These are phyloP conservation scores for Cavia aperea DNA, from an alignment of 2,113 vertebrate species.

Conservation along the genomic window DNA sequence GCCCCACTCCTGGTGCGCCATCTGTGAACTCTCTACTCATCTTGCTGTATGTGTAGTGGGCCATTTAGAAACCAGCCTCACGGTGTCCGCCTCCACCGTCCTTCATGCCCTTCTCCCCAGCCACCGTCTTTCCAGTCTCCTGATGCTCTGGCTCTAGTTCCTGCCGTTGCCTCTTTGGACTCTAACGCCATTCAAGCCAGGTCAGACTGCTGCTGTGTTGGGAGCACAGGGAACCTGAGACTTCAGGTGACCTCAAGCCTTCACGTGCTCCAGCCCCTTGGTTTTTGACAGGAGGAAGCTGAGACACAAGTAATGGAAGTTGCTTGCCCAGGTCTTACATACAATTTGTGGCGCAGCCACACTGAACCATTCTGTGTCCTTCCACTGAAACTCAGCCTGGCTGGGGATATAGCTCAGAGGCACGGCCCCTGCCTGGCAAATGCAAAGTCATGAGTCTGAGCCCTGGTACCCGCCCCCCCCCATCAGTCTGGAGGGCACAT, in stretches of 20 bases:
- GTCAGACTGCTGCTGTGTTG: background rate
- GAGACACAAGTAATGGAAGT: background rate
- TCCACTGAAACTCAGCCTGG: too few relatives aligned
- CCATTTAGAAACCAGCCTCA: background rate
- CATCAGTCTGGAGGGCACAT: background rate
- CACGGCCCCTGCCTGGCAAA: too few relatives aligned
- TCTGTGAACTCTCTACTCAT: background rate
- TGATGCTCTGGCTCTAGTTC: too few relatives aligned
- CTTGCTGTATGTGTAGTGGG: background rate
- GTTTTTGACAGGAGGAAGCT: background rate
- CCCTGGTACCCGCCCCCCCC: too few relatives aligned
- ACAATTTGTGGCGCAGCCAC: background rate
- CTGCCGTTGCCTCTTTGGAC: background rate
- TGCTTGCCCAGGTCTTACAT: background rate
- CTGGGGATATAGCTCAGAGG: too few relatives aligned
- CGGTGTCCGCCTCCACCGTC: background rate
- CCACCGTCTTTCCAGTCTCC: background rate
- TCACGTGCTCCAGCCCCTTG: too few relatives aligned
- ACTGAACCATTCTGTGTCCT: background rate
- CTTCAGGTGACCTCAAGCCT: background rate
- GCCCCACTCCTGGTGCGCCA: background rate
- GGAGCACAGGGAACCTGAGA: background rate
- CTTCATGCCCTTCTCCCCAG: background rate
- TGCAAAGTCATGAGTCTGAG: too few relatives aligned
- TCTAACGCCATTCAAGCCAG: fast-evolving